Evolutionary conservation across 2,797 vertebrate species (phyloP).

Genomic region (Sciaenops ocellatus): DNA sequence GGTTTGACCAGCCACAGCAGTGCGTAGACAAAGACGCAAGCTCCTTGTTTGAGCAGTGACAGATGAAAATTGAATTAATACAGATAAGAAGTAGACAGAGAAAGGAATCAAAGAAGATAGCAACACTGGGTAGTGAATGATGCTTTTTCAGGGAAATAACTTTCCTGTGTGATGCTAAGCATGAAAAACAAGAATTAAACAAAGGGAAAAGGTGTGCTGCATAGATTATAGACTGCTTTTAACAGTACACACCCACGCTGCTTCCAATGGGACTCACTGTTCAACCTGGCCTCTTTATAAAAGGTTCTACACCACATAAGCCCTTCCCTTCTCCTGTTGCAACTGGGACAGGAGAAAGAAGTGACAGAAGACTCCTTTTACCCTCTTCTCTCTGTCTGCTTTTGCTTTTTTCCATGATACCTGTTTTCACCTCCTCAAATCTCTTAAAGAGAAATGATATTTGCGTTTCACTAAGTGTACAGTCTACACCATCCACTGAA

Average conservation of each 20-base stretch:
- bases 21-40: slow-evolving; percentile 1
- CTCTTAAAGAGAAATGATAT: no score
- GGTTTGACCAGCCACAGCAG: slow-evolving; percentile 4
- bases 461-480: neutral
- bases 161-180: slow-evolving; percentile 3
- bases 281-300: slow-evolving; percentile 38
- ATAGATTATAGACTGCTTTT: slow-evolving; percentile 16
- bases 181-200: neutral
- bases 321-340: neutral
- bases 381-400: neutral
- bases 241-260: slow-evolving; percentile 15
- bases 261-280: slow-evolving; percentile 33
- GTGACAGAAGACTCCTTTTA: slow-evolving; percentile 1
- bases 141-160: neutral
- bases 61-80: slow-evolving; percentile 14
- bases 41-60: slow-evolving; percentile 5
- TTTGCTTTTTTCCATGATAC: slow-evolving; percentile 1
- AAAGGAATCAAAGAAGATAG: slow-evolving; percentile 9
- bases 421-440: neutral
- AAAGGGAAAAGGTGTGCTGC: slow-evolving; percentile 6
- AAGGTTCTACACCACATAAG: slow-evolving; percentile 44
- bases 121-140: neutral
- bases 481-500: neutral
- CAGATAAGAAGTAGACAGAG: slow-evolving; percentile 5
- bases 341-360: slow-evolving; percentile 9